Evolutionary conservation across 1,140 invertebrate species (phyloP), one percentile per base, ranked within the genome.

Genomic region (Cecropterus lyciades): DNA sequence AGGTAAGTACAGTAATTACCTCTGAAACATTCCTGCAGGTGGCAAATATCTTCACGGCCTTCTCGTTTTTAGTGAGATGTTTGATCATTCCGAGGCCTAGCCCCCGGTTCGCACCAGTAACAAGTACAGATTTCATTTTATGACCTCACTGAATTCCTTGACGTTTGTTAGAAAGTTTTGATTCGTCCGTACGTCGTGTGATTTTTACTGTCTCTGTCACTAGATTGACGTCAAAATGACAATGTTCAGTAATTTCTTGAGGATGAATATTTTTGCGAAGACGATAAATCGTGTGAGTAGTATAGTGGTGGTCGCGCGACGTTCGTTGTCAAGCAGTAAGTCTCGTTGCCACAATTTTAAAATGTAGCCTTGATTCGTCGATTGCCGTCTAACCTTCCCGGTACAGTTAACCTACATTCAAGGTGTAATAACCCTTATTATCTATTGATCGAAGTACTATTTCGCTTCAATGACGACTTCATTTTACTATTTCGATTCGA

Each of bases 51-150:
- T 82, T 85, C 46, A 85, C 69, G 11, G 75, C 72, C 62, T 84
- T 85, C 62, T 82, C 78, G 63, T 83, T 75, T 69, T 85, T 80
- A 49, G 73, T 69, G 33, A 92, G 79, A 84, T 95, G 93, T 89
- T 95, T 96, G 0, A 98, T 95, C 57, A 98, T 92, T 48, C 97
- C 97, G 30, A 98, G 90, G 13, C 98, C 98, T 46, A 98, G 87
- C 0, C 98, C 98, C 40, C 98, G 94, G 84, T 98, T 98, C 53
- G 96, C 96, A 15, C 98, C 98, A 7, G 97, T 98, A 65, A 98
- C 95, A 67, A 98, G 89, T 70, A 98, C 94, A 33, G 96, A 96
- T 70, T 94, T 95, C 96, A 97, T 96, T 71, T 70, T 92, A 60
- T 65, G 7, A 65, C 52, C 30, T 59, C 65, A 43, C 42, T 13